Base-by-base conservation (phyloP, 2,113 vertebrate genomes). In the Willisornis vidua region DNA sequence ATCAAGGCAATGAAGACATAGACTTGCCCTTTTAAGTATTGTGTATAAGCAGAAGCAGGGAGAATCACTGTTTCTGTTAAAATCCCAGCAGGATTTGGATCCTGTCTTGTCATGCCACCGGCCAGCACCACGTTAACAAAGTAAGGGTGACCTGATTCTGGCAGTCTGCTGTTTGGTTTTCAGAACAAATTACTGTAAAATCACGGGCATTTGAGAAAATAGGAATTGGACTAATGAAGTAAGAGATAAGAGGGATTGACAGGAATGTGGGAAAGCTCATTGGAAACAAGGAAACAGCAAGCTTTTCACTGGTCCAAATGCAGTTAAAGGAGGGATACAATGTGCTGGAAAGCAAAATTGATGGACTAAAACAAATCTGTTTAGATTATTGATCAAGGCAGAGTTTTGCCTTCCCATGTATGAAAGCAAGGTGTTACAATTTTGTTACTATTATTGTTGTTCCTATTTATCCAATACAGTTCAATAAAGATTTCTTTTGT, bases 151-250 rank as follows among this genome's bases (percentile, higher is more conserved):
- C 66, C 41, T 35, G 25, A 83, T 91, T 87, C 55, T 79, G 41
- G 51, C 62, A 85, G 46, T 9, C 22, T 81, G 57, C 43, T 84
- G 39, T 78, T 93, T 85, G 49, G 33, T 67, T 87, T 87, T 93
- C 78, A 87, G 67, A 83, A 83, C 41, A 6, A 87, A 83, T 65
- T 87, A 41, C 22, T 82, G 39, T 87, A 87, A 93, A 89, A 91
- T 79, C 31, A 61, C 3, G 2, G 28, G n/a, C 85, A 58, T 85
- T 62, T 61, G 31, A 66, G 54, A 90, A 83, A 95, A 79, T 20
- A 76, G 39, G 24, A 12, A 33, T 73, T 3, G 2, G 29, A 48
- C 46, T 90, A 83, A 85, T 51, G 62, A 94, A 83, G 17, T 75
- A 58, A 93, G 58, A 87, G 71, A 19, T 65, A 43, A 6, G 22